These are phyloP conservation scores for Pipistrellus kuhlii DNA, from an alignment of 2,797 vertebrate genomes.

Conservation along the genomic window DNA sequence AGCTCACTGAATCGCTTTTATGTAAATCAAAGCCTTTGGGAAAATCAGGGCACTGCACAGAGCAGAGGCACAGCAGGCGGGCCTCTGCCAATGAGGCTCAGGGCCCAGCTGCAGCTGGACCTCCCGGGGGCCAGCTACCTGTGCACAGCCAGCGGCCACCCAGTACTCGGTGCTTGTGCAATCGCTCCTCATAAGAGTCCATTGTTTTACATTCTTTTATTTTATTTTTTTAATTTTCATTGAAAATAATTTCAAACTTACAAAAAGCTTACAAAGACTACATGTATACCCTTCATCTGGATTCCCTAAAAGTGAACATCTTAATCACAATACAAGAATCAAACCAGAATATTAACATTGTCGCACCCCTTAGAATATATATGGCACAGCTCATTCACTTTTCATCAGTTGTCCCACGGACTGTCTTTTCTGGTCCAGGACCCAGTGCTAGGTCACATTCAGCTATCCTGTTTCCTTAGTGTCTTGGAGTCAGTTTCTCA, in stretches of 20 bases:
- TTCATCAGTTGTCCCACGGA: not conserved
- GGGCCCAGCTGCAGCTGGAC: not conserved
- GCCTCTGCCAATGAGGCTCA: not conserved
- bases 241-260: not conserved
- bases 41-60: not conserved
- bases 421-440: not conserved
- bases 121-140: not conserved
- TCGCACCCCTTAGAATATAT: not conserved
- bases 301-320: not conserved
- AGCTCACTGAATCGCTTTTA: not conserved
- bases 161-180: too few relatives aligned
- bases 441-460: not conserved
- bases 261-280: not conserved
- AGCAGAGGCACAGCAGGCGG: not conserved
- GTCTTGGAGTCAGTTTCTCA: not conserved
- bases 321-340: not conserved
- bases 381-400: not conserved
- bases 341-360: not conserved
- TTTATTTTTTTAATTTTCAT: constrained; percentile 1
- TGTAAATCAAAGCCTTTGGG: not conserved
- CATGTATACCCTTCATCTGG: not conserved
- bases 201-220: not conserved
- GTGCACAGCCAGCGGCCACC: not conserved
- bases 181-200: not conserved
- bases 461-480: not conserved